Evolutionary conservation across 2,797 vertebrate species (phyloP).

Genomic region (Pseudopleuronectes americanus): DNA sequence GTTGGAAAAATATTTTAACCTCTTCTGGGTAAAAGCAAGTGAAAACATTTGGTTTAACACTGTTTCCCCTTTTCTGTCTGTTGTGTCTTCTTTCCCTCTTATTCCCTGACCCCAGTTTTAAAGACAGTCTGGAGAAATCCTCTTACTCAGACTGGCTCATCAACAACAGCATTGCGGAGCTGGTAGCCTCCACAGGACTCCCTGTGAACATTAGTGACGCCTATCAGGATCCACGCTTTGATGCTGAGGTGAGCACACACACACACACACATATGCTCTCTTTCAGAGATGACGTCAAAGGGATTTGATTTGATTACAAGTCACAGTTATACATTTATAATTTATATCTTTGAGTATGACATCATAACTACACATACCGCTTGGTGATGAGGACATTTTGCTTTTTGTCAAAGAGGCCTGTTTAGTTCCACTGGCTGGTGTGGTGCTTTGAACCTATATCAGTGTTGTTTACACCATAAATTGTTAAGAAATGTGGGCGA

Average conservation of each 20-base stretch:
- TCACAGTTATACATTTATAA: not conserved
- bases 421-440: not conserved
- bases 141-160: conserved; percentile 98
- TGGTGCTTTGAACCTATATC: too few relatives aligned
- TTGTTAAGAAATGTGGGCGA: too few relatives aligned
- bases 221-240: conserved; percentile 98
- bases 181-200: conserved; percentile 97
- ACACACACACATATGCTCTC: not conserved
- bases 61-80: not conserved
- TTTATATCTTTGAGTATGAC: not conserved
- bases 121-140: conserved; percentile 95
- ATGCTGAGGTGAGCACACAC: conserved; percentile 89
- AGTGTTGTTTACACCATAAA: too few relatives aligned
- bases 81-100: conserved; percentile 10
- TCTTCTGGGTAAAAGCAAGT: not conserved
- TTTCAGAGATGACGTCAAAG: conserved; percentile 15
- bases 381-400: too few relatives aligned
- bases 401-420: not conserved
- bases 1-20: not conserved
- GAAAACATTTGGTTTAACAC: not conserved
- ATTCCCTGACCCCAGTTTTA: conserved; percentile 85
- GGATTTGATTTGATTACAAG: not conserved
- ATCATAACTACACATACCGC: too few relatives aligned
- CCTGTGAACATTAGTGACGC: conserved; percentile 98
- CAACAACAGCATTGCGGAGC: conserved; percentile 97